These are phyloP conservation scores for Heliothis subflexa DNA, from an alignment of 1,140 invertebrate genomes.

Conservation along the genomic window DNA sequence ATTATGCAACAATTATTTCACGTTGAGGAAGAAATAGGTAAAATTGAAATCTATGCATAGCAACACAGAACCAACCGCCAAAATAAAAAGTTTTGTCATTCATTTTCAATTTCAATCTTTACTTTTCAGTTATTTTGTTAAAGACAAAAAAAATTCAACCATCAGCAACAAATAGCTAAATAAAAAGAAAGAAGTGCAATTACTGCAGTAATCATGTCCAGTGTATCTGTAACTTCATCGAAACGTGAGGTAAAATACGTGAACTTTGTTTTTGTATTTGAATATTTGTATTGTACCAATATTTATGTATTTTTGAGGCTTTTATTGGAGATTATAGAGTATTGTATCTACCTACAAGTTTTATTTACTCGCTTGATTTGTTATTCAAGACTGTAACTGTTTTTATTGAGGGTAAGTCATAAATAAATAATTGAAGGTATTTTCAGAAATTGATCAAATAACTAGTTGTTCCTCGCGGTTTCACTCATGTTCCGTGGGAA, in stretches of 20 bases:
- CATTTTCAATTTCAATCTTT: no score
- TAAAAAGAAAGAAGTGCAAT: not conserved
- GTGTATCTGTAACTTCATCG: slow-evolving; percentile 63
- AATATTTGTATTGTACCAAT: not conserved
- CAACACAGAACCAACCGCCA: not conserved
- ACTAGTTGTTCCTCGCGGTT: no score
- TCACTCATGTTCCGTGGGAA: no score
- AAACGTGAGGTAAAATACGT: slow-evolving; percentile 57
- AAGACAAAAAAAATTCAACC: not conserved
- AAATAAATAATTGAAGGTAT: no score
- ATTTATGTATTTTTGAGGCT: not conserved
- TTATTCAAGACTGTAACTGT: not conserved
- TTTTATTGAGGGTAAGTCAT: no score
- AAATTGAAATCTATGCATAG: not conserved
- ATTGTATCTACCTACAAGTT: not conserved
- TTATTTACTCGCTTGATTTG: not conserved
- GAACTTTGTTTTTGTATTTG: not conserved
- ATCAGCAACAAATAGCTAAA: not conserved
- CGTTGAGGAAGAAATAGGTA: not conserved
- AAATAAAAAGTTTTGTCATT: not conserved
- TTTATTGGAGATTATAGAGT: not conserved
- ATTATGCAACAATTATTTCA: no score
- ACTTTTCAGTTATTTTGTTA: not conserved
- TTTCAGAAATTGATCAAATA: no score
- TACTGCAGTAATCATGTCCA: slow-evolving; percentile 58